These are phyloP conservation scores for Campoplex nolae DNA, from an alignment of 2,888 invertebrate species.

Conservation along the genomic window DNA sequence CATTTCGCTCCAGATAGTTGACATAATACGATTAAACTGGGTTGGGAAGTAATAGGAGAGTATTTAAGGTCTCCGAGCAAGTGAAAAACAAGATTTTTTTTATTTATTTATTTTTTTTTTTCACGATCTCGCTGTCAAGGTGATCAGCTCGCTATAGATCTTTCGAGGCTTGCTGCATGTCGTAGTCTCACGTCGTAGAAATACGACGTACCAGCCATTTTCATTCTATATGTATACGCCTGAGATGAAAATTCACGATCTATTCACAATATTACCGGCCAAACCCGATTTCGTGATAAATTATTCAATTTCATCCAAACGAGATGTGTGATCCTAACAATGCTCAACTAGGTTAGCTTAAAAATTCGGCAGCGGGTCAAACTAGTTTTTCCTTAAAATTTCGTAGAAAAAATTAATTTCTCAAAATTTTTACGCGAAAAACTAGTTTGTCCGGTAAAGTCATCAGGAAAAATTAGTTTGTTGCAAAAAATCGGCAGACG, in stretches of 20 bases:
- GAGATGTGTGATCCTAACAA: neutral
- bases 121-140: constrained; percentile 60
- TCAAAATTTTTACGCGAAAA: neutral
- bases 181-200: constrained; percentile 2
- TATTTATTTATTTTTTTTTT: neutral
- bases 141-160: constrained; percentile 60
- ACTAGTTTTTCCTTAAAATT: neutral
- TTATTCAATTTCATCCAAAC: neutral
- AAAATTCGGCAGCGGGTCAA: neutral
- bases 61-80: constrained; percentile 47
- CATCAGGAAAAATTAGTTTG: too few relatives aligned
- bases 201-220: constrained; percentile 31
- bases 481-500: too few relatives aligned
- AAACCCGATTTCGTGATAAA: neutral
- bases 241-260: neutral
- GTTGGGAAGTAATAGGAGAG: constrained; percentile 52
- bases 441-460: neutral
- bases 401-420: neutral
- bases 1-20: constrained; percentile 52
- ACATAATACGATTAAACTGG: constrained; percentile 55
- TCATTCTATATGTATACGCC: neutral
- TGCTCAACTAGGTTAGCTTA: neutral
- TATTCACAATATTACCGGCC: neutral
- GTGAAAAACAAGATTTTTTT: constrained; percentile 62
- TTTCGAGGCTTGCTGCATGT: constrained; percentile 41